Base-by-base conservation (phyloP, 1,140 invertebrate species). In the Liolophura sinensis region DNA sequence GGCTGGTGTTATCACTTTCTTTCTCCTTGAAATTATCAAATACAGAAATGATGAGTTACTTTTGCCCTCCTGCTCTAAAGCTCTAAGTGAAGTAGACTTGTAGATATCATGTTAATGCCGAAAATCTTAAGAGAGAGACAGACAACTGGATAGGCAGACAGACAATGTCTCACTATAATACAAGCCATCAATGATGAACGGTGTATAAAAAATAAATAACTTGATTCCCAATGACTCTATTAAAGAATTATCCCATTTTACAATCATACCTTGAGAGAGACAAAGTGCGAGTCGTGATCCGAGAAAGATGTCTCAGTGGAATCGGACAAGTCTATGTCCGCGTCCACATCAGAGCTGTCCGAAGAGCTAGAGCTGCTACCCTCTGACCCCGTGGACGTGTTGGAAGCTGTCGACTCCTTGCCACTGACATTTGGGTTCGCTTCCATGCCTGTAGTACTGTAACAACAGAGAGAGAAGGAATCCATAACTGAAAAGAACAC, bases 371-470 rank as follows among this genome's bases (percentile, higher is more conserved):
- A 75, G 15, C 65, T 67, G 55, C 74, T 77, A 12, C 67, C 74
- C 18, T 77, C 75, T 25, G 79, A 82, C 31, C 76, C 78, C 51
- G 71, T 67, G n/a, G 79, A 81, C 0, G 73, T 64, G 4, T 68
- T 61, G 1, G 81, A 83, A 16, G 75, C 69, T 54, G 79, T 77
- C 0, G 80, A 82, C 57, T 82, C 80, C 51, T 81, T 81, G 1
- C 80, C 81, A 67, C 70, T 75, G n/a, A 83, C 70, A 64, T 78
- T 82, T 0, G 80, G 81, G 70, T 80, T 82, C 15, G 72, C 62
- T 54, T 78, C 75, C 54, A 72, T 71, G 49, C 71, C 73, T 50
- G 16, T 52, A 64, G 24, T 40, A 9, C 31, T 40, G 31, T 5
- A 40, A 40, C 31, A 40, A 40, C 31, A 40, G 3, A 5, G 31